These are phyloP conservation scores for Lepidurus apus DNA, from an alignment of 1,140 invertebrate genomes.

Conservation along the genomic window DNA sequence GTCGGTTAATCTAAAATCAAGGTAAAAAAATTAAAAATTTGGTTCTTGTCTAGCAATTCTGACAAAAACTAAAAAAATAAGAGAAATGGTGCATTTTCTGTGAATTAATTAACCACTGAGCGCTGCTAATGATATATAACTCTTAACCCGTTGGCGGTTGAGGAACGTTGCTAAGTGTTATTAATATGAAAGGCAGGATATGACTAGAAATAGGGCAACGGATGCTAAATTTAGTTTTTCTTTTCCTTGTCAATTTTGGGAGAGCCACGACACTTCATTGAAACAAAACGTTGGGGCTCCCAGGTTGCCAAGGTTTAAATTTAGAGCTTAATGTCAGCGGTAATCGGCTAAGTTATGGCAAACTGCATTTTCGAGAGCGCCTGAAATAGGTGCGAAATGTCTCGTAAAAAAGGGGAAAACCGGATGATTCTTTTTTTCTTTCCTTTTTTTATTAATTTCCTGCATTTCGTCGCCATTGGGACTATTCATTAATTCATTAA, in stretches of 20 bases:
- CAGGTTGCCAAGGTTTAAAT: too few relatives aligned
- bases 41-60: neutral
- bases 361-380: too few relatives aligned
- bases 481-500: too few relatives aligned
- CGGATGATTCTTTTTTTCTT: too few relatives aligned
- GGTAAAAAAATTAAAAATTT: neutral
- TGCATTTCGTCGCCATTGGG: too few relatives aligned
- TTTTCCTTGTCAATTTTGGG: neutral
- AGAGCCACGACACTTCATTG: neutral
- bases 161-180: neutral
- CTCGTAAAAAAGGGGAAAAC: too few relatives aligned
- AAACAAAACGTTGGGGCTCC: neutral
- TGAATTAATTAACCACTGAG: neutral
- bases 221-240: neutral
- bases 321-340: too few relatives aligned
- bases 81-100: neutral
- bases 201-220: neutral
- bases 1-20: constrained; percentile 7
- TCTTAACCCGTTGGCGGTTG: neutral
- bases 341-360: too few relatives aligned
- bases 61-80: too few relatives aligned
- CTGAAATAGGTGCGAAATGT: too few relatives aligned
- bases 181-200: neutral
- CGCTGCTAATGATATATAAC: neutral
- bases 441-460: too few relatives aligned